Conservation (phyloP, 2,888 invertebrate genomes). For the Linnaemya tessellans region DNA sequence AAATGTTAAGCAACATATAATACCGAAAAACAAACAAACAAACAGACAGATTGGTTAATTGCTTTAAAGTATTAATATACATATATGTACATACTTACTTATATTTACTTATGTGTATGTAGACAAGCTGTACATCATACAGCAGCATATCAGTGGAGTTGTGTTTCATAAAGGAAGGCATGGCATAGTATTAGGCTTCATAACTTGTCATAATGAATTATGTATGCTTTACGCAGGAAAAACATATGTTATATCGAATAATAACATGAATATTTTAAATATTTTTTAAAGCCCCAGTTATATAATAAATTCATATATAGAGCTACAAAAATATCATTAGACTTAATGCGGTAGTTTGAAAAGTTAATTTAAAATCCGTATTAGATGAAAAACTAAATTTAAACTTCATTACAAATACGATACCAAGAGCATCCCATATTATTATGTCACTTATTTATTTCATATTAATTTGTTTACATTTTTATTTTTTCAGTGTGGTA, state of each 20-base stretch:
- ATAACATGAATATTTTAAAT: slow-evolving; percentile 38
- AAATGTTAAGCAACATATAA: slow-evolving; percentile 50
- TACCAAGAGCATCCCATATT: slow-evolving; percentile 48
- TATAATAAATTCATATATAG: slow-evolving; percentile 40
- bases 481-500: not conserved
- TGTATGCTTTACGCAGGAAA: slow-evolving; percentile 27
- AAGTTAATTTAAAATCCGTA: slow-evolving; percentile 19
- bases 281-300: slow-evolving; percentile 67
- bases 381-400: slow-evolving; percentile 11
- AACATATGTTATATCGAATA: slow-evolving; percentile 24
- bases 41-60: slow-evolving; percentile 49
- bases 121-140: slow-evolving; percentile 47
- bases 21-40: not conserved
- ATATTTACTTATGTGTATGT: no score
- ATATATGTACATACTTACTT: slow-evolving; percentile 38
- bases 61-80: slow-evolving; percentile 72
- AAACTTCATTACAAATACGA: slow-evolving; percentile 31
- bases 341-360: slow-evolving; percentile 39
- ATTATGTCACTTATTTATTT: not conserved
- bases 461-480: not conserved
- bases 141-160: slow-evolving; percentile 74
- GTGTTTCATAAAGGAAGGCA: slow-evolving; percentile 32
- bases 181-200: slow-evolving; percentile 43
- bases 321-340: slow-evolving; percentile 38
- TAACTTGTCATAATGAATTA: slow-evolving; percentile 51